Base-by-base conservation (phyloP, 2,888 invertebrate species). In the Erannis defoliaria region DNA sequence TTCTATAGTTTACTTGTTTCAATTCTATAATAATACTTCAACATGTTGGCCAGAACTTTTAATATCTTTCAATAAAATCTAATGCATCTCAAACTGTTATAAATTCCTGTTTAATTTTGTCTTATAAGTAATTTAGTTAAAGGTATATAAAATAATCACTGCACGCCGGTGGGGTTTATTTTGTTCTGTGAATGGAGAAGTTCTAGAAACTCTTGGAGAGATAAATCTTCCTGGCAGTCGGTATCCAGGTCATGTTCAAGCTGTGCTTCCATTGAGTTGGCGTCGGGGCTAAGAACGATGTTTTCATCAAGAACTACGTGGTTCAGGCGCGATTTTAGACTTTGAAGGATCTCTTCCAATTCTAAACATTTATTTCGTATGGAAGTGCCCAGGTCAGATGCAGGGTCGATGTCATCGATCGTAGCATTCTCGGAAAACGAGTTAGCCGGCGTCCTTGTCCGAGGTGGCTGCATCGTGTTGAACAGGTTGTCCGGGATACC, bases 251-350 rank as follows among this genome's bases (percentile, higher is more conserved):
- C 93, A 62, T 93, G 92, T 71, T 93, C 93, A 5, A 93, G 78
- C 71, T 93, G 88, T 9, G 93, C 89, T 70, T 93, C 93, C 75
- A 90, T 76, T 0, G 92, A 92, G 73, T 92, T 92, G 1, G 86
- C 92, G 43, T 93, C 93, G 0, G 93, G 93, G 61, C 93, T 93
- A 9, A 93, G 80, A 2, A 93, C 85, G 46, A 93, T 93, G 60
- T 93, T 93, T 70, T 93, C 93, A 50, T 93, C 93, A 58, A 93
- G 74, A 40, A 93, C 92, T 38, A 93, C 93, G 61, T 93, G 93
- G 60, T 93, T 93, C 3, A 93, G 80, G 4, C 93, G 85, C 9
- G 93, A 90, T 66, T 93, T 93, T 12, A 93, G 75, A 68, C 93
- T 91, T 67, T 92, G 93, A 1, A 93, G 84, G 26, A 93, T 93